Conservation (phyloP, 2,113 vertebrate species). For the Cricetomys ansorgei region DNA sequence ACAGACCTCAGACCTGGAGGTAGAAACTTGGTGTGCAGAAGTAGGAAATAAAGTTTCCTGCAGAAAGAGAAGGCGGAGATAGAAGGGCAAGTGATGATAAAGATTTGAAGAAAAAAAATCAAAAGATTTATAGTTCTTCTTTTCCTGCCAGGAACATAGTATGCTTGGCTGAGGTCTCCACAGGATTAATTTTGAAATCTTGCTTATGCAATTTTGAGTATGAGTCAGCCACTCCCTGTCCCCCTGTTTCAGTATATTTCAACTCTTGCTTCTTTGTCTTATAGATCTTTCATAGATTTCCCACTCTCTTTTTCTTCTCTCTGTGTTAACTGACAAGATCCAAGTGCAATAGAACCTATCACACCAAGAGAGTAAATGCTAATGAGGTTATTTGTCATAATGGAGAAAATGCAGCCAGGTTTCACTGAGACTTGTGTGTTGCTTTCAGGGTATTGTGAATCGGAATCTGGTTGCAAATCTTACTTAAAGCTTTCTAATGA, state of each 20-base stretch:
- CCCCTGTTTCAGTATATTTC: not conserved
- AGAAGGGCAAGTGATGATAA: conserved; percentile 53
- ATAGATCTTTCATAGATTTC: not conserved
- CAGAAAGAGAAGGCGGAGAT: conserved; percentile 78
- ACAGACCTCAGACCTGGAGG: conserved; percentile 46
- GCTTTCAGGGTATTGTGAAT: not conserved
- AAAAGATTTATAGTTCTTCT: conserved; percentile 71
- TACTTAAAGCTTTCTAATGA: not conserved
- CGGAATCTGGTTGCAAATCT: not conserved
- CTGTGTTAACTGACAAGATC: conserved; percentile 14
- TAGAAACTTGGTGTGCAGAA: conserved; percentile 68
- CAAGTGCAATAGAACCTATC: not conserved
- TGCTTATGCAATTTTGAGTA: conserved; percentile 71
- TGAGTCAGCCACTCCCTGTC: conserved; percentile 27
- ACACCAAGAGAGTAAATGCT: not conserved
- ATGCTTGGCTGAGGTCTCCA: conserved; percentile 47
- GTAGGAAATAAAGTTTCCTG: conserved; percentile 79
- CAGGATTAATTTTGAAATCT: conserved; percentile 76
- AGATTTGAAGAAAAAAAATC: conserved; percentile 39
- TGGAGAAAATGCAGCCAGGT: not conserved
- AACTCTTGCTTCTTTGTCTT: not conserved
- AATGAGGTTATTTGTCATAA: not conserved
- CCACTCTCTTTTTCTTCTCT: not conserved
- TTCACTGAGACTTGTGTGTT: not conserved
- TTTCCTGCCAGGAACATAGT: conserved; percentile 56